Conservation (phyloP, 2,888 invertebrate species). For the Phengaris alcon region DNA sequence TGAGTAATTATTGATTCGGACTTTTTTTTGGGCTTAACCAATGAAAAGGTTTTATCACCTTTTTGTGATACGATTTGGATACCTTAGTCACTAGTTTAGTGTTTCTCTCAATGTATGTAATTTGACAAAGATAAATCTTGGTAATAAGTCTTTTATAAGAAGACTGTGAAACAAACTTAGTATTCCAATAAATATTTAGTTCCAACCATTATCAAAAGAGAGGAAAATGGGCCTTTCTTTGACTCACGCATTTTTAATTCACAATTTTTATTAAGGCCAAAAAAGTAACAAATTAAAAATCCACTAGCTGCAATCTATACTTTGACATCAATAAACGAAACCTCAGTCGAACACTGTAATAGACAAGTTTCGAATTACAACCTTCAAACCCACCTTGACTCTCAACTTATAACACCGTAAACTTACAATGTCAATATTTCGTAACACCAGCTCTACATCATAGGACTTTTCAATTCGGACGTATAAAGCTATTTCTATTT, state of each 20-base stretch:
- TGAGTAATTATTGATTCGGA: neutral
- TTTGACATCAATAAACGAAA: slow-evolving; percentile 12
- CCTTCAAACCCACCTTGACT: slow-evolving; percentile 45
- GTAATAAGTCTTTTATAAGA: too few relatives aligned
- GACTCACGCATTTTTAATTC: neutral
- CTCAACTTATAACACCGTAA: slow-evolving; percentile 36
- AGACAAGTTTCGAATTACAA: slow-evolving; percentile 41
- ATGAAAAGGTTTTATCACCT: too few relatives aligned
- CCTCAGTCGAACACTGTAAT: slow-evolving; percentile 21
- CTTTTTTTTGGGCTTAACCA: neutral
- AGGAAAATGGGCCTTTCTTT: neutral
- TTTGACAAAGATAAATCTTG: too few relatives aligned
- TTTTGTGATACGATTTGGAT: too few relatives aligned
- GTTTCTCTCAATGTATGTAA: too few relatives aligned
- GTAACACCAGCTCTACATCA: slow-evolving; percentile 31
- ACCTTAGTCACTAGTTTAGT: too few relatives aligned
- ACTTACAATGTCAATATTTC: slow-evolving; percentile 33
- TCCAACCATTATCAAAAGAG: too few relatives aligned
- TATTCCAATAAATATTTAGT: too few relatives aligned
- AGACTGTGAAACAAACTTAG: too few relatives aligned
- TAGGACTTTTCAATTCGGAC: slow-evolving; percentile 40
- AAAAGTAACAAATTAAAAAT: neutral
- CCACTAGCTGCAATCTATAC: slow-evolving; percentile 5
- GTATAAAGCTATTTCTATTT: slow-evolving; percentile 40
- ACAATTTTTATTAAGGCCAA: neutral